These are phyloP conservation scores for Cyanoderma ruficeps DNA, from an alignment of 2,113 vertebrate species.

Conservation along the genomic window DNA sequence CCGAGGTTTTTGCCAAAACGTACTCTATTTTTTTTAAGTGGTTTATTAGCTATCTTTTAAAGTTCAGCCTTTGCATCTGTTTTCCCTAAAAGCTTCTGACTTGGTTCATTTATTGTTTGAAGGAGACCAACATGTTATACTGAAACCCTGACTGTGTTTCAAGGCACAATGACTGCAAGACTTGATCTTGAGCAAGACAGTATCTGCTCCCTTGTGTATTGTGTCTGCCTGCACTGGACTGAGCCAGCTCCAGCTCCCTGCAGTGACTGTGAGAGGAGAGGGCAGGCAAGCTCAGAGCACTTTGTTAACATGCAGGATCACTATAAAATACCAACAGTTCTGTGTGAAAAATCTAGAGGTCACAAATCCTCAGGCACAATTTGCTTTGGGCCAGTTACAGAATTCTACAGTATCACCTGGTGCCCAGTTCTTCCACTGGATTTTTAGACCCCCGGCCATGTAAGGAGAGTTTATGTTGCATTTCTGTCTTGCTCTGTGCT, in stretches of 20 bases:
- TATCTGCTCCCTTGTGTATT: background rate
- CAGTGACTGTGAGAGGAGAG: background rate
- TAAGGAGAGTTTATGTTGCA: background rate
- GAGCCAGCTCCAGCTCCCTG: background rate
- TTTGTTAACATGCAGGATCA: background rate
- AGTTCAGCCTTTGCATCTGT: background rate
- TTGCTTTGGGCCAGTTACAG: background rate
- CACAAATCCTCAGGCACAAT: background rate
- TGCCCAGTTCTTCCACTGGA: fast-evolving
- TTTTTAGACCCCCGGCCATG: background rate
- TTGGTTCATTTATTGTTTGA: background rate
- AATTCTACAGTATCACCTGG: background rate
- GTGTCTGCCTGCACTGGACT: background rate
- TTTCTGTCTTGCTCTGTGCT: background rate
- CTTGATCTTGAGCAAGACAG: background rate
- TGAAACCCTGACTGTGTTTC: background rate
- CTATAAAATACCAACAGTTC: background rate
- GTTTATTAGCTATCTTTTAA: background rate
- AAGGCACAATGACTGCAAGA: background rate
- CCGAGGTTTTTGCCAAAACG: background rate
- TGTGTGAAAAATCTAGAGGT: background rate
- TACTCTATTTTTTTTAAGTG: background rate
- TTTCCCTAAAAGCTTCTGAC: background rate
- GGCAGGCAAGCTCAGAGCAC: background rate
- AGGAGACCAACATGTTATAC: background rate